Conservation (phyloP, 2,113 vertebrate species). For the Arenaria interpres region DNA sequence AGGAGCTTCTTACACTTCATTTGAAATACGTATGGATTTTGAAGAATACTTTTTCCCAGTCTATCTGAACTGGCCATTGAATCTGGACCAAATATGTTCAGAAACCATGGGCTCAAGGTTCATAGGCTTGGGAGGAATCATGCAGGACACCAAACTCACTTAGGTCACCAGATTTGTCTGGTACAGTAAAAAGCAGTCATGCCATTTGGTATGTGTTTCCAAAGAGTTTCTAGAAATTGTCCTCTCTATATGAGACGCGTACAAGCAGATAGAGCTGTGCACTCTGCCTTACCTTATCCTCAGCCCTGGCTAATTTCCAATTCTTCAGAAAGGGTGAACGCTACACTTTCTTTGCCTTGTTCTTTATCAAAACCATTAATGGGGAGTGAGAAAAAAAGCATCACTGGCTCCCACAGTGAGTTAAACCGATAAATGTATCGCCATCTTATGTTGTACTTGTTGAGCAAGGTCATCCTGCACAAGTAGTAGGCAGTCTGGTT, state of each 20-base stretch:
- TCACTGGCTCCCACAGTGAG: background rate
- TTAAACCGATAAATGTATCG: background rate
- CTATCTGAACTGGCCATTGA: background rate
- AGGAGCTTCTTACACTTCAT: background rate
- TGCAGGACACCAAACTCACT: background rate
- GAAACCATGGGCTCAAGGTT: background rate
- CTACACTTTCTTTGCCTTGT: background rate
- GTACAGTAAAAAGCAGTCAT: background rate
- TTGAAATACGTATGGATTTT: background rate
- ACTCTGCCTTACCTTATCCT: background rate
- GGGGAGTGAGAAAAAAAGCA: background rate
- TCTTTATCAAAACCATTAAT: background rate
- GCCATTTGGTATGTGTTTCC: background rate
- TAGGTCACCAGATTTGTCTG: background rate
- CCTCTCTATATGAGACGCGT: background rate
- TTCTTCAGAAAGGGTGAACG: background rate
- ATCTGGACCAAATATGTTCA: background rate
- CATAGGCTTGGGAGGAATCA: background rate
- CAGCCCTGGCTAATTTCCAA: background rate
- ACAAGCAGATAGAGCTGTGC: background rate
- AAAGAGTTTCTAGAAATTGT: background rate
- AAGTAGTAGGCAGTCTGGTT: fast-evolving
- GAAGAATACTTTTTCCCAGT: background rate
- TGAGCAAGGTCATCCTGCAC: background rate
- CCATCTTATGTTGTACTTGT: background rate